Evolutionary conservation across 1,140 invertebrate genomes (phyloP), one percentile per base, ranked within the genome.

Genomic region (Chymomyza costata): DNA sequence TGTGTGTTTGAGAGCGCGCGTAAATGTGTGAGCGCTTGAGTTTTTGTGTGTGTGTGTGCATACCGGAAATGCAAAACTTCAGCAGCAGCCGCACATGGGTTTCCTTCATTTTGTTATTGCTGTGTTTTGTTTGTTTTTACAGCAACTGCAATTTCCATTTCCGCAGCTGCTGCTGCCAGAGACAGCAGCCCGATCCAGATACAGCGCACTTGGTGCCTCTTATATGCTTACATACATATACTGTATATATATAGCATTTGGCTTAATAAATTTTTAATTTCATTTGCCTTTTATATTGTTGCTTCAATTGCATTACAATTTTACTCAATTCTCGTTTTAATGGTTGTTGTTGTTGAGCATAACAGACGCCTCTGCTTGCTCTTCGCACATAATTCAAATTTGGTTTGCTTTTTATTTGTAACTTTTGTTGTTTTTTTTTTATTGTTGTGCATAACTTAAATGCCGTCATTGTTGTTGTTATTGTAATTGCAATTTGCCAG

Each of bases 31-130:
- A n/a, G n/a, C n/a, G n/a, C n/a, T 32, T 46, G 16, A n/a, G 31
- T 28, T 17, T 30, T 3, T 45, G 19, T 40, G 3, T 37, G 31
- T 40, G n/a, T 68, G 65, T 61, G 64, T 80, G 64, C 73, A 68
- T 80, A 74, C 73, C 73, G 73, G 73, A 80, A 80, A 80, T 80
- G 73, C 73, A 73, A 81, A 80, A 68, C 68, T 81, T 73, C 55
- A 71, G 46, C 67, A 70, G 53, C 48, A 43, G 45, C 45, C 48
- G 44, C 70, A 55, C 56, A 34, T 49, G 15, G 40, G 18, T 21
- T 39, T 38, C 28, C 25, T 35, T 32, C 16, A 11, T 32, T 34
- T 46, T 19, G 18, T 47, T 31, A 18, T n/a, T 39, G 60, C 5
- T 53, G 35, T 30, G n/a, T 31, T 60, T 55, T 55, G 31, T 65